Base-by-base conservation (phyloP, 2,888 invertebrate species). In the Blera fallax region DNA sequence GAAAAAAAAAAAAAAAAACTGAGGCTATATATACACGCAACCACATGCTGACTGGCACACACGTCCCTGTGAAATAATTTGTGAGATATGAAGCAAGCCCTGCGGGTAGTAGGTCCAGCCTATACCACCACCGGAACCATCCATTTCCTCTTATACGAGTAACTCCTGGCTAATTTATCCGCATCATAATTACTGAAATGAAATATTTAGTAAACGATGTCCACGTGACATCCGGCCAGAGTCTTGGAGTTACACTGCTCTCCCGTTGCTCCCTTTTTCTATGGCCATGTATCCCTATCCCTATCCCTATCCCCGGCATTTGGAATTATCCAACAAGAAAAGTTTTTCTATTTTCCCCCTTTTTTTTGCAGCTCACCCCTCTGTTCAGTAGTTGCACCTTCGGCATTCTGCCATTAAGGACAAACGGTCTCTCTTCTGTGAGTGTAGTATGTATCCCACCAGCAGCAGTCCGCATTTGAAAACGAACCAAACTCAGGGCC, bases 141-240 rank as follows among this genome's bases (percentile, higher is more conserved):
- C 29, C 40, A 56, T 64, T 74, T 70, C 64, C 48, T 56, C 69
- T 50, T 43, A 67, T 67, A 64, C 58, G 58, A 43, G 50, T 52
- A 78, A 73, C 73, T 69, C 54, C 79, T 62, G 79, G 70, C 81
- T 85, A 85, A 81, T 81, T 77, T 85, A 81, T 85, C 85, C 81
- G 77, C 81, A 77, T 65, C 72, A 81, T 81, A 85, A 85, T 85
- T 85, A 72, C 85, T 81, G 52, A 81, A 81, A 81, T 81, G 85
- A 85, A 81, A 85, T 85, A 85, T 81, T 80, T 70, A 85, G 76
- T 81, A 85, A 76, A 81, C 85, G 76, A 77, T 76, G 81, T 77
- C 76, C 81, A 81, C 85, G 85, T 85, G 85, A 85, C 85, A 67
- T 84, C 76, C 85, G 81, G 58, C 32, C 18, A 48, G 11, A 81